Evolutionary conservation across 2,113 vertebrate species (phyloP).

Genomic region (Ivindomyrus marchei): DNA sequence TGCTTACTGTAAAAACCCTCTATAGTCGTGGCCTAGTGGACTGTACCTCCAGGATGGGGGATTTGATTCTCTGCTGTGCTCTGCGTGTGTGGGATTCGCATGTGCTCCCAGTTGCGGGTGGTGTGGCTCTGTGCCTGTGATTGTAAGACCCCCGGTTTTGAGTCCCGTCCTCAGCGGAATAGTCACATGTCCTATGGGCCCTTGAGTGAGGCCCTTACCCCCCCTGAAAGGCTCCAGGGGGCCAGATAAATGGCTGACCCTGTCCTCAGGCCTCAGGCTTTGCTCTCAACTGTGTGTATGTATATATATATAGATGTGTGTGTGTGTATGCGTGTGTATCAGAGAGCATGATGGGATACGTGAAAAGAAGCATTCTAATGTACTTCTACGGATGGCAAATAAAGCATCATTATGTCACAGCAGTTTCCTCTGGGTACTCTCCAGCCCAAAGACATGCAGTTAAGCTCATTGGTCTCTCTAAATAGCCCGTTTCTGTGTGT

Average conservation of each 20-base stretch:
- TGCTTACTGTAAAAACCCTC: neutral
- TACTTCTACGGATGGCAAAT: neutral
- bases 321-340: neutral
- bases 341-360: neutral
- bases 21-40: neutral
- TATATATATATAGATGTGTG: neutral
- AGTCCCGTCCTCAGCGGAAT: neutral
- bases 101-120: neutral
- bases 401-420: neutral
- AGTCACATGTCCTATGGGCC: neutral
- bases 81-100: neutral
- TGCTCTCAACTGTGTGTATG: neutral
- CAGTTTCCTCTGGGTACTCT: neutral
- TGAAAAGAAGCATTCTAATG: neutral
- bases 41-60: neutral
- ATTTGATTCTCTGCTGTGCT: neutral
- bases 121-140: neutral
- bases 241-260: neutral
- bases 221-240: neutral
- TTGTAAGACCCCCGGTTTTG: neutral
- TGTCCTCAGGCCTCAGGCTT: neutral
- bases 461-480: neutral
- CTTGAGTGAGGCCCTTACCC: neutral
- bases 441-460: neutral
- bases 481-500: neutral